Evolutionary conservation across 2,888 invertebrate genomes (phyloP).

Genomic region (Drosophila mimica): DNA sequence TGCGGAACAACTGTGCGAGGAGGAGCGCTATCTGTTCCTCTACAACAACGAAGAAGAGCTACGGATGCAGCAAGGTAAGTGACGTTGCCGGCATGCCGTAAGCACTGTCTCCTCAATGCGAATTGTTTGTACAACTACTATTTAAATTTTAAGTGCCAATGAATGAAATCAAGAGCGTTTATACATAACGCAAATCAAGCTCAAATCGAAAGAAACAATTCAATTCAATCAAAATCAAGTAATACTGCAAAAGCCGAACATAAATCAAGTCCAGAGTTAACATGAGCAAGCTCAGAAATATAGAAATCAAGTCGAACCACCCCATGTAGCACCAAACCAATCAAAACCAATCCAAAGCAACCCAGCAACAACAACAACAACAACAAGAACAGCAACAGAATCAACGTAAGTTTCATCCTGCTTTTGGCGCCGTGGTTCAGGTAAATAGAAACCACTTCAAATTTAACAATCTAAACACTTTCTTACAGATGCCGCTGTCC

Average conservation of each 20-base stretch:
- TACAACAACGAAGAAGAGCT: slow-evolving; percentile 95
- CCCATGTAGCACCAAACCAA: slow-evolving; percentile 21
- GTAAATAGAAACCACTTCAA: slow-evolving; percentile 59
- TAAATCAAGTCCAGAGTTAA: slow-evolving; percentile 21
- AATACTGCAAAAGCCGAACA: slow-evolving; percentile 17
- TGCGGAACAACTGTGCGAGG: slow-evolving; percentile 96
- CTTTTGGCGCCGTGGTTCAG: slow-evolving; percentile 47
- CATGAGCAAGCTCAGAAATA: slow-evolving; percentile 16
- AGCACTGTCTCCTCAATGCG: slow-evolving; percentile 46
- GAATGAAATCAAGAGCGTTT: slow-evolving; percentile 35
- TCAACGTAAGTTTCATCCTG: slow-evolving; percentile 35
- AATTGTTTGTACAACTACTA: slow-evolving; percentile 57
- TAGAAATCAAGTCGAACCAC: slow-evolving; percentile 28
- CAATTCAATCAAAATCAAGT: background rate
- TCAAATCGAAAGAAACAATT: slow-evolving; percentile 17
- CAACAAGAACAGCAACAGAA: background rate
- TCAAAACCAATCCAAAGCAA: slow-evolving; percentile 21
- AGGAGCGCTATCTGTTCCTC: slow-evolving; percentile 95
- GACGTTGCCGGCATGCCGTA: slow-evolving; percentile 23
- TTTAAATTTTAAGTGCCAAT: slow-evolving; percentile 62
- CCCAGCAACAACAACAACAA: slow-evolving; percentile 14
- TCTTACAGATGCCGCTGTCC: slow-evolving; percentile 50
- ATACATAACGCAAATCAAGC: slow-evolving; percentile 17
- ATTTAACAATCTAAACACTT: slow-evolving; percentile 50
- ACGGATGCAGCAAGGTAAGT: slow-evolving; percentile 94